Percentiles rank a stretch among this genome's conserved stretches.
Evolutionary conservation across 1,140 invertebrate genomes (phyloP).

Genomic region (Plutomurus gul): DNA sequence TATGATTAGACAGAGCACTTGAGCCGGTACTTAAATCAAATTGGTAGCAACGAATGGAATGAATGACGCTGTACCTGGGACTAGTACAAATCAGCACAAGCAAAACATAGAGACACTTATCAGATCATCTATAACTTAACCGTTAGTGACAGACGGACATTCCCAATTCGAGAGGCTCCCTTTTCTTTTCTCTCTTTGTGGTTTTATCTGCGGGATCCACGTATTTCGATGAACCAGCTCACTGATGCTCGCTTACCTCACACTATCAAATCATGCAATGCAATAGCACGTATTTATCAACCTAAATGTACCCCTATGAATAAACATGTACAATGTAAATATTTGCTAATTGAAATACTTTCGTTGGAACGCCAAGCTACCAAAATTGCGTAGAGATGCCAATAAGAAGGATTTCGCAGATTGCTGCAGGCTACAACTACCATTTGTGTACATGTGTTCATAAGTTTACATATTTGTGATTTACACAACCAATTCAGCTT

Average conservation of each 20-base stretch:
- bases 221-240: neutral
- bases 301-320: neutral
- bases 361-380: no score
- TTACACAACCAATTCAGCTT: no score
- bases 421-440: no score
- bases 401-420: no score
- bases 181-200: neutral
- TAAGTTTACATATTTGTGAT: no score
- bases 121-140: neutral
- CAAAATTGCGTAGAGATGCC: no score
- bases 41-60: constrained; percentile 2
- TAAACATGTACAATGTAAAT: no score
- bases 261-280: no score
- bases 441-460: no score
- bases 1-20: constrained; percentile 19
- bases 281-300: no score
- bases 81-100: neutral
- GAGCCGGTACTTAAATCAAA: constrained; percentile 6
- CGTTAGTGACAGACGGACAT: constrained; percentile 9
- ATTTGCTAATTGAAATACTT: no score
- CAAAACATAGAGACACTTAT: constrained; percentile 22
- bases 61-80: constrained; percentile 3
- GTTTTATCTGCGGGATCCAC: constrained; percentile 11
- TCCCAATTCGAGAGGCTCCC: constrained; percentile 7
- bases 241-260: neutral